Evolutionary conservation across 2,888 invertebrate genomes (phyloP).

Genomic region (Heteromyza rotundicornis): DNA sequence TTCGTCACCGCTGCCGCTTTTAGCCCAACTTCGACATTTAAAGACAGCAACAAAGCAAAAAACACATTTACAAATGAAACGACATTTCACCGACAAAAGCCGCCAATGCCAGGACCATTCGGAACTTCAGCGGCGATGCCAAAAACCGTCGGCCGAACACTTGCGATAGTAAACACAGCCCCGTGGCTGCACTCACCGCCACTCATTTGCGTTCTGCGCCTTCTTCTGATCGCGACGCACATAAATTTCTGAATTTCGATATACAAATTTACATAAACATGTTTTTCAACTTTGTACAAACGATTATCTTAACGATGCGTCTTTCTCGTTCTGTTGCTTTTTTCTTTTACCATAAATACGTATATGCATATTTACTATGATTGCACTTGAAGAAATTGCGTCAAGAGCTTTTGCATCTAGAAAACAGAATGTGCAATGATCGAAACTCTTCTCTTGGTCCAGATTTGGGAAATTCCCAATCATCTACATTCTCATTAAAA

Average conservation of each 20-base stretch:
- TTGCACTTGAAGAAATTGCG: not conserved
- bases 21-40: conserved; percentile 8
- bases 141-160: too few species aligned
- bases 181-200: not conserved
- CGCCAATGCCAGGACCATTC: not conserved
- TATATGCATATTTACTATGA: not conserved
- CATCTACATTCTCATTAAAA: too few species aligned
- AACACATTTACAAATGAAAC: conserved; percentile 5
- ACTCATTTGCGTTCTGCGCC: not conserved
- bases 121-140: too few species aligned
- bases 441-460: too few species aligned
- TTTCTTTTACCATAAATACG: too few species aligned
- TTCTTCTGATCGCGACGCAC: conserved; percentile 19
- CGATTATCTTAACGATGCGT: conserved; percentile 34
- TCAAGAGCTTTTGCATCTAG: too few species aligned
- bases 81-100: conserved; percentile 1
- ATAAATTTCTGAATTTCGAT: conserved; percentile 39
- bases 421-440: too few species aligned
- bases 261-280: conserved; percentile 42
- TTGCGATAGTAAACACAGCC: too few species aligned
- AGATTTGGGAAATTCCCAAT: too few species aligned
- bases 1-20: not conserved
- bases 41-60: conserved; percentile 5
- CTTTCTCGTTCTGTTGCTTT: not conserved
- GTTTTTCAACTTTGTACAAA: conserved; percentile 42